phyloP scores from a whole-genome alignment of 2,888 invertebrate genomes.

The Caradrina kadenii region DNA sequence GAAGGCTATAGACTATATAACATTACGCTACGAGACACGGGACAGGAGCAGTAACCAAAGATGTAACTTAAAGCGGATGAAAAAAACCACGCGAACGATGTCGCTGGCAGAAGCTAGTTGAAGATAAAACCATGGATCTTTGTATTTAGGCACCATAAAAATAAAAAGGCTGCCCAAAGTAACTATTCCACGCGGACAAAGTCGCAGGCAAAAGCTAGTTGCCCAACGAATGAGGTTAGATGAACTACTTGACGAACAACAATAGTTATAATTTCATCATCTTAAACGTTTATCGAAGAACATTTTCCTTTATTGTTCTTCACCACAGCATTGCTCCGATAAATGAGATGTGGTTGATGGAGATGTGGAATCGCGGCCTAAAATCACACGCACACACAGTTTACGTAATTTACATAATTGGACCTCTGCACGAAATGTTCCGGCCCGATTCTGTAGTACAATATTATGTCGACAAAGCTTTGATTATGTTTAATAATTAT shows the following conservation, averaged over 20 bases:
- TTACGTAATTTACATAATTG: constrained; percentile 69
- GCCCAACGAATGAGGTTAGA: too few relatives aligned
- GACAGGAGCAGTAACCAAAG: too few relatives aligned
- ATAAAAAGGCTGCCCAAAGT: too few relatives aligned
- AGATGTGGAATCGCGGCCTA: constrained; percentile 29
- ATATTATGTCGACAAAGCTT: constrained; percentile 60
- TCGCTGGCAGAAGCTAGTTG: too few relatives aligned
- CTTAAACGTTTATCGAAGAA: constrained; percentile 21
- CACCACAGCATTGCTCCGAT: constrained; percentile 22
- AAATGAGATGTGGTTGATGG: constrained; percentile 34
- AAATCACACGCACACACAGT: constrained; percentile 55
- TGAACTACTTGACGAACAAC: constrained; percentile 16
- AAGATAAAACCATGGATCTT: too few relatives aligned
- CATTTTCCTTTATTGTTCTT: constrained; percentile 30
- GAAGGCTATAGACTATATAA: too few relatives aligned
- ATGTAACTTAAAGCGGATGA: too few relatives aligned
- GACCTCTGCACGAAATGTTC: constrained; percentile 75
- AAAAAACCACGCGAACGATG: too few relatives aligned
- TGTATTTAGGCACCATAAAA: too few relatives aligned
- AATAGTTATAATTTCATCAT: constrained; percentile 18
- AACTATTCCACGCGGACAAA: too few relatives aligned
- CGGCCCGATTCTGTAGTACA: constrained; percentile 73
- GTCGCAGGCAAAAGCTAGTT: too few relatives aligned
- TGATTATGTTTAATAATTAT: constrained; percentile 41
- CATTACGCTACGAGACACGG: too few relatives aligned